Conservation (phyloP, 2,113 vertebrate genomes). For the Ia io region DNA sequence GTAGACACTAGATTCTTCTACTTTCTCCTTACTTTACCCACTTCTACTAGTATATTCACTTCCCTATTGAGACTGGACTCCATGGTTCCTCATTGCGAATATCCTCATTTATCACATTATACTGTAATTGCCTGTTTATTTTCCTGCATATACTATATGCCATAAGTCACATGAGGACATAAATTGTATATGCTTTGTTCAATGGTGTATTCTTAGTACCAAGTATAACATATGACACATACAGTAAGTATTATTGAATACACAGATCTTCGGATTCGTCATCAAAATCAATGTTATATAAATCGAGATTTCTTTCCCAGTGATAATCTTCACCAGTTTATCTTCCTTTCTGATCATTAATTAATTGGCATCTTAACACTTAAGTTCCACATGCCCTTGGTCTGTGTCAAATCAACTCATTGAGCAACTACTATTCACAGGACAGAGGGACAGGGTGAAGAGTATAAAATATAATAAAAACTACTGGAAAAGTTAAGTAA, state of each 20-base stretch:
- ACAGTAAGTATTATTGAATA: neutral
- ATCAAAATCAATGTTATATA: conserved; percentile 13
- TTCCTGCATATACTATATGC: neutral
- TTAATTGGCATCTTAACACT: neutral
- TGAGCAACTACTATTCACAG: neutral
- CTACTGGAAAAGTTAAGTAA: neutral
- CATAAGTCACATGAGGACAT: neutral
- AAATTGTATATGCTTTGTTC: conserved; percentile 23
- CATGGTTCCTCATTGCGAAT: neutral
- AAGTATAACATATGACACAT: conserved; percentile 10
- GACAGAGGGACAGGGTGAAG: neutral
- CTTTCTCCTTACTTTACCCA: neutral
- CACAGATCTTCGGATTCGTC: neutral
- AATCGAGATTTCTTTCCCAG: neutral
- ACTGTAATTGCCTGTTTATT: neutral
- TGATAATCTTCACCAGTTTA: neutral
- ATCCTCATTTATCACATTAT: conserved; percentile 6
- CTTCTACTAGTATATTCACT: neutral
- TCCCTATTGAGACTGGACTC: neutral
- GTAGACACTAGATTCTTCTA: neutral
- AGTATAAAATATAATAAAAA: neutral
- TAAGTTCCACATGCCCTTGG: neutral
- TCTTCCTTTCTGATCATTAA: conserved; percentile 19
- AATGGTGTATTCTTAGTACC: neutral
- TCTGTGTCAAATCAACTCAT: neutral